Evolutionary conservation across 92 coral and sea anemone genomes (phyloP), one percentile per base, ranked within the genome.

Genomic region (Phymanthus crucifer): DNA sequence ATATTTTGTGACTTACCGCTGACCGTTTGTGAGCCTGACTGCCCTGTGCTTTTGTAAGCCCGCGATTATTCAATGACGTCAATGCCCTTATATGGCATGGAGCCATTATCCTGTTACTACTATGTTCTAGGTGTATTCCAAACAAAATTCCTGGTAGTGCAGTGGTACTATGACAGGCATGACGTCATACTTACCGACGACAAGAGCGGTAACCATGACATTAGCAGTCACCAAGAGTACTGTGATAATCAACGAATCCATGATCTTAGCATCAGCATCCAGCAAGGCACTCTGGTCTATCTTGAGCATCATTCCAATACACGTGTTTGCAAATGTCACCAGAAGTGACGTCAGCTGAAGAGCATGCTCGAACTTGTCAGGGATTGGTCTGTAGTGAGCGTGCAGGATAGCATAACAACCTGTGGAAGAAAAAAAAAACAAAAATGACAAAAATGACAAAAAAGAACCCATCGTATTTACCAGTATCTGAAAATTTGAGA

Each of bases 281-380:
- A 74, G 79, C 40, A 74, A 50, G 9, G 79, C 66, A 32, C 79
- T 68, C 68, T 50, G 80, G 48, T 76, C 80, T 36, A 78, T 66
- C 57, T 78, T 78, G 35, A 78, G 73, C 73, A 78, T 61, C 72
- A 66, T 65, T 47, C 82, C 82, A 38, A 78, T 66, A 48, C 72
- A 61, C 58, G 73, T 78, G 82, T 78, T 78, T 0, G 82, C 82
- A 38, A 78, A 61, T 14, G 82, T 78, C 1, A 66, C 82, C 33
- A 78, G 32, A 18, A 78, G 82, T n/a, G 82, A 61, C 56, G 82
- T 66, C 57, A 78, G 23, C 57, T 78, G 80, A 21, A 76, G 71
- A 14, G 29, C 33, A 64, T 76, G 71, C 48, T 76, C 80, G 35
- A 76, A 76, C 64, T 27, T 46, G 71, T 76, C 80, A 33, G 80